A percentile compares a stretch with the other conserved stretches of the same genome.
These are phyloP conservation scores for Atherix ibis DNA, from an alignment of 2,888 invertebrate species.

Conservation along the genomic window DNA sequence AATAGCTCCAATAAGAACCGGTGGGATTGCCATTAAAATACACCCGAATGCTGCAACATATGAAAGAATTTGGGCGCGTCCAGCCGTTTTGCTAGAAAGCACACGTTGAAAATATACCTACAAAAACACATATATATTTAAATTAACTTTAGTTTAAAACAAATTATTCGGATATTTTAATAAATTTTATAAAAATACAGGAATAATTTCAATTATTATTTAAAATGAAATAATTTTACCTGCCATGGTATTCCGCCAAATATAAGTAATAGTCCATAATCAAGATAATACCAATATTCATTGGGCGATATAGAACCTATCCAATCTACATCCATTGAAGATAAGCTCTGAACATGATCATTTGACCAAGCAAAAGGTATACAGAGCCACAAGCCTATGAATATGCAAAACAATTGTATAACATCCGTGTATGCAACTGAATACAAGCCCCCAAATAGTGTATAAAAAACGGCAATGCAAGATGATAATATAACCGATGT, in stretches of 20 bases:
- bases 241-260: constrained; percentile 98
- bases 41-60: constrained; percentile 94
- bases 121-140: too few relatives aligned
- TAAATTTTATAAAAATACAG: background rate
- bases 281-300: constrained; percentile 69
- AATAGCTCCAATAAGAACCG: constrained; percentile 92
- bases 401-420: constrained; percentile 94
- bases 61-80: constrained; percentile 82
- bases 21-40: constrained; percentile 92
- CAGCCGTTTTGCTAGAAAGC: constrained; percentile 87
- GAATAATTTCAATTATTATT: background rate
- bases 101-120: constrained; percentile 97
- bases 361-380: constrained; percentile 90
- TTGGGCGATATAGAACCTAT: constrained; percentile 59
- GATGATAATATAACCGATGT: constrained; percentile 90
- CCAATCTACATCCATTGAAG: constrained; percentile 77
- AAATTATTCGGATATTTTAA: background rate
- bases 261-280: constrained; percentile 73
- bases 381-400: constrained; percentile 95
- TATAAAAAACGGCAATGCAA: constrained; percentile 93
- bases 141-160: background rate
- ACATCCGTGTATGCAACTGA: constrained; percentile 98
- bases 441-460: constrained; percentile 93
- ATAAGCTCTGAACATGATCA: constrained; percentile 67
- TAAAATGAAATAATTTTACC: constrained; percentile 37